A percentile compares a stretch with the other conserved stretches of the same genome.
Conservation (phyloP, 1,140 invertebrate species). For the Steinernema khuongi region DNA sequence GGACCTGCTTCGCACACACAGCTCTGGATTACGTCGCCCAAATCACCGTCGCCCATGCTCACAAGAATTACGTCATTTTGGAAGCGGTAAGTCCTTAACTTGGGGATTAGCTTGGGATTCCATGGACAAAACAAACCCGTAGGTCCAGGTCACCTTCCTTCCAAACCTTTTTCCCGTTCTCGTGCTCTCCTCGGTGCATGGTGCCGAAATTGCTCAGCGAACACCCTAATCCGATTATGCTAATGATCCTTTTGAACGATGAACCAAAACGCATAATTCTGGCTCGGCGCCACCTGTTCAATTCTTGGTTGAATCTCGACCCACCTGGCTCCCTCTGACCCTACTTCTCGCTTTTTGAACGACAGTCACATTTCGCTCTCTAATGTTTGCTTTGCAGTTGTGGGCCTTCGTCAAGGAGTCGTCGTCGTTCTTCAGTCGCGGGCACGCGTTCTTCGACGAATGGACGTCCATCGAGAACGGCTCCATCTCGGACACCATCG, state of each 20-base stretch:
- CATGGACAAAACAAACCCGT: too few species aligned
- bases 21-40: constrained; percentile 56
- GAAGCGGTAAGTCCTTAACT: constrained; percentile 47
- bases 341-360: constrained; percentile 21
- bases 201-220: too few species aligned
- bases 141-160: too few species aligned
- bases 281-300: neutral
- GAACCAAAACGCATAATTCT: too few species aligned
- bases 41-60: constrained; percentile 51
- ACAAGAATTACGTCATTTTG: constrained; percentile 49
- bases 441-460: constrained; percentile 49
- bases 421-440: constrained; percentile 46
- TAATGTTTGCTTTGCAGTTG: constrained; percentile 43
- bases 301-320: too few species aligned
- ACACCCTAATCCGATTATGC: too few species aligned
- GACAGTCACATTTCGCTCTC: constrained; percentile 10
- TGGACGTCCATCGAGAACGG: constrained; percentile 40
- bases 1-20: constrained; percentile 57
- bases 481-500: constrained; percentile 36
- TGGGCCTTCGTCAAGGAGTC: constrained; percentile 49
- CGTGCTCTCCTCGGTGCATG: too few species aligned
- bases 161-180: too few species aligned
- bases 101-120: neutral
- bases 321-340: neutral
- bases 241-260: too few species aligned